Evolutionary conservation across 2,888 invertebrate genomes (phyloP).

Genomic region (Caenorhabditis sp.): DNA sequence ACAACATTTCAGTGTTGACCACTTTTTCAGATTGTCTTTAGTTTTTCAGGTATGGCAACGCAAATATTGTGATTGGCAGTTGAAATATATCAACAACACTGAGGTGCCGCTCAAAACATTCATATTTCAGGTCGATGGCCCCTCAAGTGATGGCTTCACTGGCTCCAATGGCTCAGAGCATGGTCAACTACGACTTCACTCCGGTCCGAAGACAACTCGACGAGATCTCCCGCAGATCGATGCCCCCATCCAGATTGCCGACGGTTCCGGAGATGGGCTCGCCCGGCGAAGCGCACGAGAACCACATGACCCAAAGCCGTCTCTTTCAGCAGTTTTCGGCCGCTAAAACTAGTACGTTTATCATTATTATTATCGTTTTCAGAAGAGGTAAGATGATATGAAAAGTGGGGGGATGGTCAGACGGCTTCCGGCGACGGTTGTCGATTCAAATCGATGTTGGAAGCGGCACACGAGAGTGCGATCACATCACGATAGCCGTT

Average conservation of each 20-base stretch:
- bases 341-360: slow-evolving; percentile 30
- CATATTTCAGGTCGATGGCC: slow-evolving; percentile 44
- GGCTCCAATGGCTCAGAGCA: slow-evolving; percentile 63
- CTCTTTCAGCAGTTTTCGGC: slow-evolving; percentile 75
- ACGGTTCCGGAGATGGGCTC: slow-evolving; percentile 73
- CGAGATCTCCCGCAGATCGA: slow-evolving; percentile 67
- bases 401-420: slow-evolving; percentile 6
- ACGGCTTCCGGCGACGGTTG: slow-evolving; percentile 63
- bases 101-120: not conserved
- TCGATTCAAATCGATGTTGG: slow-evolving; percentile 60
- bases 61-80: no score
- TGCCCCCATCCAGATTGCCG: slow-evolving; percentile 59
- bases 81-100: not conserved
- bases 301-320: slow-evolving; percentile 72
- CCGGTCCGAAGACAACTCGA: slow-evolving; percentile 65
- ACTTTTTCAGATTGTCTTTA: no score
- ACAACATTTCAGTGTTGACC: no score
- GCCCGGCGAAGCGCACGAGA: slow-evolving; percentile 58
- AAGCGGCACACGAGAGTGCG: slow-evolving; percentile 66
- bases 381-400: no score
- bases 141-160: slow-evolving; percentile 63
- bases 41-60: no score
- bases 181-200: slow-evolving; percentile 60
- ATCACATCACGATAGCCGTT: slow-evolving; percentile 71
- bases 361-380: no score